A percentile compares a stretch with the other conserved stretches of the same genome.
phyloP scores from a whole-genome alignment of 2,888 invertebrate species.

The Nysson spinosus region DNA sequence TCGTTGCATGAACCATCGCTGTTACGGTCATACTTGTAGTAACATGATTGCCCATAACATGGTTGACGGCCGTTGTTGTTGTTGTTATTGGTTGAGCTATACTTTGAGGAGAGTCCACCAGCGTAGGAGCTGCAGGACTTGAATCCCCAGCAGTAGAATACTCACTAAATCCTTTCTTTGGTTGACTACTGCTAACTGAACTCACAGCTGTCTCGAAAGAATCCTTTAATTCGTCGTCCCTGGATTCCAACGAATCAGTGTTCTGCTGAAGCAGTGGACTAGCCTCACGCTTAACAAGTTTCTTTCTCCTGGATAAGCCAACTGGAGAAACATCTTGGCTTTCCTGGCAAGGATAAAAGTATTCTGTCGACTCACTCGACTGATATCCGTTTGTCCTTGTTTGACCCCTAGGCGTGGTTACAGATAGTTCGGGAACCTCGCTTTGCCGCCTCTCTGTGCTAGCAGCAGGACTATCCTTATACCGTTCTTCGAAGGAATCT shows the following conservation, averaged over 20 bases:
- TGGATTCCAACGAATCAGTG: constrained; percentile 80
- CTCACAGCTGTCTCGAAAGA: constrained; percentile 80
- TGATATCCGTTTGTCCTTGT: constrained; percentile 71
- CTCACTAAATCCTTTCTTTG: constrained; percentile 66
- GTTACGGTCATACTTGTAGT: constrained; percentile 76
- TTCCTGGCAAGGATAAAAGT: constrained; percentile 65
- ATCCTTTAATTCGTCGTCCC: constrained; percentile 80
- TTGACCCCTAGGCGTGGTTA: constrained; percentile 70
- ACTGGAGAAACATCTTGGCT: constrained; percentile 65
- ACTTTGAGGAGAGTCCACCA: constrained; percentile 64
- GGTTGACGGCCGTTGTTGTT: constrained; percentile 73
- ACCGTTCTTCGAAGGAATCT: constrained; percentile 67
- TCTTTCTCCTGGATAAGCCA: constrained; percentile 66
- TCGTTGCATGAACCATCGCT: constrained; percentile 74
- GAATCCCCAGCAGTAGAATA: constrained; percentile 68
- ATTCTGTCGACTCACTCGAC: constrained; percentile 67
- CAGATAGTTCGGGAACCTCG: constrained; percentile 72
- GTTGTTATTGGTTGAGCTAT: constrained; percentile 66
- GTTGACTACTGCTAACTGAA: constrained; percentile 74
- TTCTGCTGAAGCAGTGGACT: constrained; percentile 77
- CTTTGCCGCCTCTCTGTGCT: constrained; percentile 61
- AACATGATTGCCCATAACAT: constrained; percentile 62
- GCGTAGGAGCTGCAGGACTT: constrained; percentile 58
- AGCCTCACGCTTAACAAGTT: constrained; percentile 69
- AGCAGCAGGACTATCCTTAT: constrained; percentile 56